Conservation (phyloP, 2,888 invertebrate genomes). For the Schizotus pectinicornis region DNA sequence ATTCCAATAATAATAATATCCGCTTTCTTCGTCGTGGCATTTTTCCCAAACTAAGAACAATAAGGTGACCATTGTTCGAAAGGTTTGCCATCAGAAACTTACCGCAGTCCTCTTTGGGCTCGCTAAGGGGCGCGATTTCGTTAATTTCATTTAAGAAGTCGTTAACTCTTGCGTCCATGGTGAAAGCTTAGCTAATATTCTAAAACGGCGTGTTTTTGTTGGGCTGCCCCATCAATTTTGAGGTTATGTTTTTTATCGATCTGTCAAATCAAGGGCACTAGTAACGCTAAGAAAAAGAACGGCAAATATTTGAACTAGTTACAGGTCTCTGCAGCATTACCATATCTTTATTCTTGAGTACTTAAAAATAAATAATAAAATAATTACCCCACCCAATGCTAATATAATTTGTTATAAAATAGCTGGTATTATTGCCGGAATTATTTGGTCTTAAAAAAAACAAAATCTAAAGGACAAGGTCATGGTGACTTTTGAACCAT, state of each 20-base stretch:
- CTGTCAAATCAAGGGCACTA: too few relatives aligned
- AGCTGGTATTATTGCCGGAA: too few relatives aligned
- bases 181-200: neutral
- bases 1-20: constrained; percentile 72
- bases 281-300: too few relatives aligned
- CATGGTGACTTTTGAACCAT: too few relatives aligned
- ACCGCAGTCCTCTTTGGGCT: constrained; percentile 31
- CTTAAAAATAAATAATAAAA: too few relatives aligned
- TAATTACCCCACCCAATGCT: too few relatives aligned
- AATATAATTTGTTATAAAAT: too few relatives aligned
- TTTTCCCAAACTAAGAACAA: constrained; percentile 67
- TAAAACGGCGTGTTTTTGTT: neutral
- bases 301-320: too few relatives aligned
- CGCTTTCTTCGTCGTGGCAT: constrained; percentile 66
- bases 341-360: too few relatives aligned
- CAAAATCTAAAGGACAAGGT: too few relatives aligned
- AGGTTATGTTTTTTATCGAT: constrained; percentile 1
- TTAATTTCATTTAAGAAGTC: constrained; percentile 58
- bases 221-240: neutral
- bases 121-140: constrained; percentile 50
- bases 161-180: constrained; percentile 54
- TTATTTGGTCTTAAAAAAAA: too few relatives aligned
- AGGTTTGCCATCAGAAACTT: constrained; percentile 2
- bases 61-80: neutral
- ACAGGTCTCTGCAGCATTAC: too few relatives aligned